Conservation (phyloP, 2,113 vertebrate species). For the Melanerpes aurifrons region DNA sequence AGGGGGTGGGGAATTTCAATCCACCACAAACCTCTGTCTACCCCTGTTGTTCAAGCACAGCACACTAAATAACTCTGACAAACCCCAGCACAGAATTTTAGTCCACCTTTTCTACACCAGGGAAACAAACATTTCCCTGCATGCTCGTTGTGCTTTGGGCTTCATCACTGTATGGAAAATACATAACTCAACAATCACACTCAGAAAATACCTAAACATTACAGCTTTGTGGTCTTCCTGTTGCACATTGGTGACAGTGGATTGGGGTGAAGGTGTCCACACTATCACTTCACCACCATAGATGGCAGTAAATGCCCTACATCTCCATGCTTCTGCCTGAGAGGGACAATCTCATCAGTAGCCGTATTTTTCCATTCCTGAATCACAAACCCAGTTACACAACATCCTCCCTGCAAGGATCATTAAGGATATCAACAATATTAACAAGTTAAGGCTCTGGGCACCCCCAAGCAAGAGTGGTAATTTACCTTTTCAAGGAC, state of each 20-base stretch:
- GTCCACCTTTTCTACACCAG: background rate
- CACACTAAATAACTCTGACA: accelerated
- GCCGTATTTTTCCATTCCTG: background rate
- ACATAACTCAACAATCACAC: background rate
- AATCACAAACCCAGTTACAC: background rate
- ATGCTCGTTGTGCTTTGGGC: accelerated
- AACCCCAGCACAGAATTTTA: background rate
- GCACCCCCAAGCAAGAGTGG: accelerated
- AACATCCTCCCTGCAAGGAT: background rate
- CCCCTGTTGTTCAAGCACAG: background rate
- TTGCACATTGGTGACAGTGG: accelerated
- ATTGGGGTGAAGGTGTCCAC: background rate
- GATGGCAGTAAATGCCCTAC: background rate
- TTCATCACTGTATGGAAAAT: background rate
- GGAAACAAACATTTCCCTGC: background rate
- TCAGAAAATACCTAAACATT: background rate
- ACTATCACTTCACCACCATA: background rate
- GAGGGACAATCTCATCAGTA: background rate
- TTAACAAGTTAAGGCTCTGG: background rate
- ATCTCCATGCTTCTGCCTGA: background rate
- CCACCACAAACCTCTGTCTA: background rate
- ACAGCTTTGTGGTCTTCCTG: background rate
- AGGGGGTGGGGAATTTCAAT: too few species aligned
- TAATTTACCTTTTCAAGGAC: background rate
- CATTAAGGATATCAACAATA: background rate